These are phyloP conservation scores for Xenus cinereus DNA, from an alignment of 2,113 vertebrate genomes.

Conservation along the genomic window DNA sequence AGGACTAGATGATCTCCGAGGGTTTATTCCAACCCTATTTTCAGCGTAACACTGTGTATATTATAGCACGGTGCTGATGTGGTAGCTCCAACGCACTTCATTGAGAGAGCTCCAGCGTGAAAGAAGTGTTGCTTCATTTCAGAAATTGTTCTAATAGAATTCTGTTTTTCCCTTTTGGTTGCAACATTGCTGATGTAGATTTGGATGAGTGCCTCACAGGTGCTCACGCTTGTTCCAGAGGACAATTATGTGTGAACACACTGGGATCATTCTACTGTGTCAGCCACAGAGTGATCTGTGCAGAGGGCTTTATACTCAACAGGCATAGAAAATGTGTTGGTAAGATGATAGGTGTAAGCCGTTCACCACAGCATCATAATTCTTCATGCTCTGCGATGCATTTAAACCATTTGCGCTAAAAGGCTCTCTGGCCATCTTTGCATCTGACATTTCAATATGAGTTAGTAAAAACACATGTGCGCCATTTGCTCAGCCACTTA, in stretches of 20 bases:
- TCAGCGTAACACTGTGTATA: background rate
- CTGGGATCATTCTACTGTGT: slow-evolving; percentile 79
- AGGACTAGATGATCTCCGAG: background rate
- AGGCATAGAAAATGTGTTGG: slow-evolving; percentile 73
- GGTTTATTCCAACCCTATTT: background rate
- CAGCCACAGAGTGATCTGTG: slow-evolving; percentile 74
- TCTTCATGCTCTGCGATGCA: slow-evolving; percentile 9
- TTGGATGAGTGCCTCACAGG: slow-evolving; percentile 76
- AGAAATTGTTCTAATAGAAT: slow-evolving; percentile 48
- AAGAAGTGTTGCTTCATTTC: background rate
- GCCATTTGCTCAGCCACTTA: slow-evolving; percentile 16
- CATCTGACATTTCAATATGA: slow-evolving; percentile 27
- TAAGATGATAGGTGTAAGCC: slow-evolving; percentile 66
- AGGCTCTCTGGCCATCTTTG: slow-evolving; percentile 40
- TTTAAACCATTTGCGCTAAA: slow-evolving; percentile 31
- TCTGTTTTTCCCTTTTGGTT: slow-evolving; percentile 64
- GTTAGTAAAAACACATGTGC: background rate
- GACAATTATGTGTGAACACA: slow-evolving; percentile 75
- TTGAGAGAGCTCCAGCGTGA: background rate
- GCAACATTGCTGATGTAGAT: slow-evolving; percentile 54
- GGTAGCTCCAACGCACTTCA: background rate
- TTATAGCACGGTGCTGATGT: background rate
- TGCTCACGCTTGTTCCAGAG: slow-evolving; percentile 70
- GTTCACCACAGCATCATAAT: background rate
- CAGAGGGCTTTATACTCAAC: slow-evolving; percentile 77